Conservation (phyloP, 1,140 invertebrate species). For the Drosophila sp. region DNA sequence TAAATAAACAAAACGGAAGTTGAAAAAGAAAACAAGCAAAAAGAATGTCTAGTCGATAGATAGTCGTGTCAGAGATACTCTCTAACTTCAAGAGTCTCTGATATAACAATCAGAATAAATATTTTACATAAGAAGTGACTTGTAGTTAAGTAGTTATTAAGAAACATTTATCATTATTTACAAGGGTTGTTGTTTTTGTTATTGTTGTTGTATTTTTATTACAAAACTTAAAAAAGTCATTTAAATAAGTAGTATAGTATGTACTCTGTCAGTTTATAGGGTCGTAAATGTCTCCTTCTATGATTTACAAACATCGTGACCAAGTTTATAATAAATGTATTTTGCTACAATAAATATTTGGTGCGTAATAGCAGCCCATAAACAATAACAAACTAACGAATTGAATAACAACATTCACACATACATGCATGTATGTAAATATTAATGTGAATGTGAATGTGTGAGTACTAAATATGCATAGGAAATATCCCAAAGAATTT, state of each 20-base stretch:
- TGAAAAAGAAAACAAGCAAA: constrained; percentile 53
- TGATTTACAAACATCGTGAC: constrained; percentile 39
- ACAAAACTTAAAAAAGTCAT: constrained; percentile 1
- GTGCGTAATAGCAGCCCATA: constrained; percentile 36
- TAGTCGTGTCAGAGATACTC: constrained; percentile 21
- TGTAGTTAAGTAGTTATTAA: background rate
- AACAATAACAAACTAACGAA: constrained; percentile 43
- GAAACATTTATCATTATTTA: constrained; percentile 3
- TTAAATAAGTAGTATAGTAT: constrained; percentile 7
- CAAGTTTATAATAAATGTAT: constrained; percentile 47
- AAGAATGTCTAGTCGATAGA: constrained; percentile 5
- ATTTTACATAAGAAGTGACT: background rate
- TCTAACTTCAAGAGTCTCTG: background rate
- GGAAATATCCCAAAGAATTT: constrained; percentile 7
- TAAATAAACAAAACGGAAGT: constrained; percentile 68
- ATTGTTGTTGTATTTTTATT: background rate
- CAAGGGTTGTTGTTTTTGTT: too few relatives aligned
- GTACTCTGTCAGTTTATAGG: background rate
- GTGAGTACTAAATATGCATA: constrained; percentile 7
- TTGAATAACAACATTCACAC: constrained; percentile 55
- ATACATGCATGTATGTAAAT: constrained; percentile 32
- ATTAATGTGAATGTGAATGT: background rate
- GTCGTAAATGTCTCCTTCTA: constrained; percentile 24
- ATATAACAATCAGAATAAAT: background rate
- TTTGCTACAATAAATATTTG: constrained; percentile 43